Conservation (phyloP, 2,797 vertebrate species). For the Spheniscus humboldti region DNA sequence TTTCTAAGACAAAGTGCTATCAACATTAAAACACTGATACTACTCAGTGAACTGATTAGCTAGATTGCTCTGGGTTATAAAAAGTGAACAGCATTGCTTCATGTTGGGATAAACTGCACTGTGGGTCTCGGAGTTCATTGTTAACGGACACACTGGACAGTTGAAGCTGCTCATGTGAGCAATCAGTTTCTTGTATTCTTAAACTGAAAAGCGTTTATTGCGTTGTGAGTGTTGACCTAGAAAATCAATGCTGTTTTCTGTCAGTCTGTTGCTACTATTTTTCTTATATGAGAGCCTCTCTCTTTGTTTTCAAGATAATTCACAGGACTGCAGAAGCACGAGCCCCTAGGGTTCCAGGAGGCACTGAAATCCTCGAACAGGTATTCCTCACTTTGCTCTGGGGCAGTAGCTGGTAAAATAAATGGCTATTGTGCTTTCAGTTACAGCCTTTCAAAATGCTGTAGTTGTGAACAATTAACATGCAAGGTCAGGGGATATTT, state of each 20-base stretch:
- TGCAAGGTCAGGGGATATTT: background rate
- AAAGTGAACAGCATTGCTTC: background rate
- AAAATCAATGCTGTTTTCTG: background rate
- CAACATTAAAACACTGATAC: background rate
- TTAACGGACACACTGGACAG: background rate
- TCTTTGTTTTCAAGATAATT: background rate
- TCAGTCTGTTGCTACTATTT: background rate
- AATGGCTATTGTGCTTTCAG: background rate
- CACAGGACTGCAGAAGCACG: background rate
- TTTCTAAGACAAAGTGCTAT: background rate
- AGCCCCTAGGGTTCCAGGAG: background rate
- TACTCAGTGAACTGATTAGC: background rate
- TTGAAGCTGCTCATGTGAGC: background rate
- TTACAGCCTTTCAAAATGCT: background rate
- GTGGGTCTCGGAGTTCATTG: background rate
- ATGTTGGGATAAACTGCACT: background rate
- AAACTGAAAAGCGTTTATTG: background rate
- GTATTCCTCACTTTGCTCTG: background rate
- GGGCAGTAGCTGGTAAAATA: background rate
- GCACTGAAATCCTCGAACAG: background rate
- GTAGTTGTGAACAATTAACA: background rate
- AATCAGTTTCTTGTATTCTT: background rate
- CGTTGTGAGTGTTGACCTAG: background rate
- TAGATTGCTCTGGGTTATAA: background rate
- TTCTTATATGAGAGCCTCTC: background rate